These are phyloP conservation scores for Leptinotarsa lineolata DNA, from an alignment of 1,140 invertebrate species.

Conservation along the genomic window DNA sequence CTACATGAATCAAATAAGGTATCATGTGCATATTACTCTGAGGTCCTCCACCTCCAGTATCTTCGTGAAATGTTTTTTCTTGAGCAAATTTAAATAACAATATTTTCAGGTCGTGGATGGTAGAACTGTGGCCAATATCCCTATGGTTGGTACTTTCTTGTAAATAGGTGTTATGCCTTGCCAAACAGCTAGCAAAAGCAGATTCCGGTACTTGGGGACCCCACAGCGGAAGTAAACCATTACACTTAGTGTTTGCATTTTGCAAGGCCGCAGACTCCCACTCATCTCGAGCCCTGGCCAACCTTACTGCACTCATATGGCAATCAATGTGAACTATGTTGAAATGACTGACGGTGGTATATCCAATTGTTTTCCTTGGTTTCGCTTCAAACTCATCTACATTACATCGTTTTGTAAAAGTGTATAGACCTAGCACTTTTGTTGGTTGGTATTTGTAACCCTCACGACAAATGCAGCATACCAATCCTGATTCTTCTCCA, in stretches of 20 bases:
- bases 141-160: constrained; percentile 85
- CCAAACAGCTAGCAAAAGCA: constrained; percentile 90
- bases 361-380: constrained; percentile 80
- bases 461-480: constrained; percentile 97
- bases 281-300: constrained; percentile 81
- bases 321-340: constrained; percentile 98
- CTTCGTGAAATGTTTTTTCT: constrained; percentile 95
- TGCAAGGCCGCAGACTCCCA: constrained; percentile 97
- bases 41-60: constrained; percentile 93
- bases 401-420: constrained; percentile 93
- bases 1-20: constrained; percentile 93
- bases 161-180: constrained; percentile 84
- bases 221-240: constrained; percentile 94
- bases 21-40: constrained; percentile 97
- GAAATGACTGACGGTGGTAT: constrained; percentile 96
- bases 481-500: constrained; percentile 92
- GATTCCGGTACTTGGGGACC: constrained; percentile 94
- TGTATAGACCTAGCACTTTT: constrained; percentile 94
- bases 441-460: constrained; percentile 94
- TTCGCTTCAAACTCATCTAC: constrained; percentile 94
- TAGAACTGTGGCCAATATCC: constrained; percentile 86
- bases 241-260: constrained; percentile 97
- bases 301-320: constrained; percentile 91
- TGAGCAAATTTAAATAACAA: constrained; percentile 87
- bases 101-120: constrained; percentile 93